Evolutionary conservation across 2,113 vertebrate genomes (phyloP), one percentile per base, ranked within the genome.

Genomic region (Muscicapa adusta): DNA sequence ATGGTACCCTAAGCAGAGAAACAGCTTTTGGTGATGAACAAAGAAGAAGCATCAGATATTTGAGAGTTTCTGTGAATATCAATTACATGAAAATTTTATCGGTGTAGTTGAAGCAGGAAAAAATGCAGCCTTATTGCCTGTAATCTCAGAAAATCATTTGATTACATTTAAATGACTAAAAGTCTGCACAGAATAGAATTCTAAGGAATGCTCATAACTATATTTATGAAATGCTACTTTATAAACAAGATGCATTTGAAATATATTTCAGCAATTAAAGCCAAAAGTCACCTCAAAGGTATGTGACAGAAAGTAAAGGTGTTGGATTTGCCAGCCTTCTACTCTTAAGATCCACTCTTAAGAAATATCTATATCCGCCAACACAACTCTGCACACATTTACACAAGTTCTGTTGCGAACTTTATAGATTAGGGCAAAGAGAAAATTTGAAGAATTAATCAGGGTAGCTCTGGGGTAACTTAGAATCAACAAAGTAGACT

Each of bases 201-300:
- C 23, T 82, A 58, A 29, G 61, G 47, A 93, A 50, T 42, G 19
- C 17, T 71, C 13, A 10, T 58, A 92, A 80, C 61, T 65, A 13
- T 12, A 83, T 40, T 36, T 61, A 45, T 57, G 54, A 89, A 80
- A 63, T 71, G 33, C 62, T 78, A 58, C 51, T 91, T 83, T 54
- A 60, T 74, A 94, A 86, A 75, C 25, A 87, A 84, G 87, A 56
- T 45, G 11, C 18, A 68, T 65, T 93, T 94, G 61, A 94, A 93
- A 47, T 87, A 7, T 1, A 72, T 43, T 74, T 84, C 48, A 84
- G 47, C 29, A 80, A 40, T 72, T 38, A 63, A 72, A 71, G 40
- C 25, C 33, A 72, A 54, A 94, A 56, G 6, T 47, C 6, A 68
- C 28, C 77, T 68, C n/a, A 45, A 58, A 91, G 51, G 29, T 74